phyloP scores from a whole-genome alignment of 1,140 invertebrate genomes.

The Cyclina sinensis region DNA sequence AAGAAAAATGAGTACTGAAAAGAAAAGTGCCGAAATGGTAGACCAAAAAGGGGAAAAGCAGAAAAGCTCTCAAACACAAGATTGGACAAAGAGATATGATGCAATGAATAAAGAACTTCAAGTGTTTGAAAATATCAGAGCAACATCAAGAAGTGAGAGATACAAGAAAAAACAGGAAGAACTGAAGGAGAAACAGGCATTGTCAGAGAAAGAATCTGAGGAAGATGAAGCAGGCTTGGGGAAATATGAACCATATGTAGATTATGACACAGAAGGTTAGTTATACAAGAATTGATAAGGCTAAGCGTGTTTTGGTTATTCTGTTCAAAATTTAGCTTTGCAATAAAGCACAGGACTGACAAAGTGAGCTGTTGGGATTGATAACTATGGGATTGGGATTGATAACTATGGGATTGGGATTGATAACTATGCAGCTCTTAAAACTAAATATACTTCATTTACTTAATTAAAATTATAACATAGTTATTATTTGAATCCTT shows the following conservation, averaged over 20 bases:
- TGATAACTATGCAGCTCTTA: too few relatives aligned
- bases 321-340: too few relatives aligned
- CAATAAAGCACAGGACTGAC: too few relatives aligned
- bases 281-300: too few relatives aligned
- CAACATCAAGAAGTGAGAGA: slow-evolving; percentile 39
- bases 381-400: too few relatives aligned
- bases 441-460: too few relatives aligned
- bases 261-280: slow-evolving; percentile 30
- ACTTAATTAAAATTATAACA: too few relatives aligned
- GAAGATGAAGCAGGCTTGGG: slow-evolving; percentile 20
- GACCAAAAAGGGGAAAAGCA: not conserved
- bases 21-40: not conserved
- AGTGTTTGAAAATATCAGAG: slow-evolving; percentile 54
- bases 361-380: too few relatives aligned
- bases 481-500: too few relatives aligned
- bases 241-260: slow-evolving; percentile 38
- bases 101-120: slow-evolving; percentile 36
- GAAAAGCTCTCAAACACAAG: slow-evolving; percentile 8
- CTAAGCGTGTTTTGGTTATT: too few relatives aligned
- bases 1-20: slow-evolving; percentile 21
- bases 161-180: slow-evolving; percentile 57
- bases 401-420: too few relatives aligned
- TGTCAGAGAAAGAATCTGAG: slow-evolving; percentile 41
- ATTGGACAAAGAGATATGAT: slow-evolving; percentile 3
- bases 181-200: slow-evolving; percentile 33